phyloP scores from a whole-genome alignment of 2,888 invertebrate genomes.

The Hirudinaria manillensis region DNA sequence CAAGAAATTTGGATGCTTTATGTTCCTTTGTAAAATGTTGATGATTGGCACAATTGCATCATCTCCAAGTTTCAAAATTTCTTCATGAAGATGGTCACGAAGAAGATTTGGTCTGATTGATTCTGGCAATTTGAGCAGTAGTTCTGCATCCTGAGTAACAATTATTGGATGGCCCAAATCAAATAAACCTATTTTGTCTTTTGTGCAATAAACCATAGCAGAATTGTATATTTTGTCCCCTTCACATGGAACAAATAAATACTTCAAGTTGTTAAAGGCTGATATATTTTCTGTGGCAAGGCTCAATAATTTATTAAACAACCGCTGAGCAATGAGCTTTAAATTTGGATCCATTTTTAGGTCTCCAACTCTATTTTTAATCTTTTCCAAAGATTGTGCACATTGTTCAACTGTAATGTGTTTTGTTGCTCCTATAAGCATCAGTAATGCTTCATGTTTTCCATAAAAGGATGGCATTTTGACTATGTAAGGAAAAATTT shows the following conservation, averaged over 20 bases:
- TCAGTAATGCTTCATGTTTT: not conserved
- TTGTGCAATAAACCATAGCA: not conserved
- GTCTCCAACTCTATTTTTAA: not conserved
- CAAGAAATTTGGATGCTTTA: not conserved
- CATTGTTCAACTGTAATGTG: slow-evolving; percentile 3
- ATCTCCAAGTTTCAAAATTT: not conserved
- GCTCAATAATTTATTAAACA: not conserved
- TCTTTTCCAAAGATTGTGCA: not conserved
- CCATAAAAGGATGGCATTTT: not conserved
- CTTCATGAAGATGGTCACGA: not conserved
- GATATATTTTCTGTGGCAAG: not conserved
- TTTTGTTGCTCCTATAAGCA: not conserved
- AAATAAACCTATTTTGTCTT: not conserved
- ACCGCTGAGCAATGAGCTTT: not conserved
- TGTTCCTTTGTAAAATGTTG: not conserved
- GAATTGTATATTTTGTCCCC: not conserved
- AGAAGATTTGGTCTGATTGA: slow-evolving; percentile 9
- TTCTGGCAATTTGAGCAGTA: slow-evolving; percentile 1
- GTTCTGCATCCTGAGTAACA: not conserved
- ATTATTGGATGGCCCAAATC: not conserved
- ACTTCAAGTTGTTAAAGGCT: not conserved
- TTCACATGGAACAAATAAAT: not conserved
- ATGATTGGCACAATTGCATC: not conserved
- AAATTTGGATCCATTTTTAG: not conserved
- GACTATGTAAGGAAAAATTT: slow-evolving; percentile 1